A percentile compares a stretch with the other conserved stretches of the same genome.
Evolutionary conservation across 1,140 invertebrate species (phyloP).

Genomic region (Lordiphosa collinella): DNA sequence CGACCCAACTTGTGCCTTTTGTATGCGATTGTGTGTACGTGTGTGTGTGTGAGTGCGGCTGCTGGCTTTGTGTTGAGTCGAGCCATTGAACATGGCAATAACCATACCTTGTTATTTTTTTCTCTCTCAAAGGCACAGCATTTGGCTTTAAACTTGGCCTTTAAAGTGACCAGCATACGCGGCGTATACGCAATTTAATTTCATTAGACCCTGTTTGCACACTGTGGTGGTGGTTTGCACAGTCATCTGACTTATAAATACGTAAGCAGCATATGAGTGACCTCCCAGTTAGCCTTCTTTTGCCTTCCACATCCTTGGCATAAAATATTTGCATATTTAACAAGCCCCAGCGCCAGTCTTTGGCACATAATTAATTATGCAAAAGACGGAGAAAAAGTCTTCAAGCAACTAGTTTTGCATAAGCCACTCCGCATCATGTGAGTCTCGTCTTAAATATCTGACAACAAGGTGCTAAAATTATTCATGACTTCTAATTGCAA

Average conservation of each 20-base stretch:
- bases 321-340: slow-evolving; percentile 71
- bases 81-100: slow-evolving; percentile 57
- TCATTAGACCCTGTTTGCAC: slow-evolving; percentile 14
- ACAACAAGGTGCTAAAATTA: slow-evolving; percentile 74
- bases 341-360: slow-evolving; percentile 52
- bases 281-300: slow-evolving; percentile 19
- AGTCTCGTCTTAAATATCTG: slow-evolving; percentile 59
- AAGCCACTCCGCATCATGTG: slow-evolving; percentile 44
- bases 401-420: slow-evolving; percentile 54
- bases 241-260: slow-evolving; percentile 20
- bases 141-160: slow-evolving; percentile 15
- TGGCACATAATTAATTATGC: slow-evolving; percentile 76
- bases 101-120: slow-evolving; percentile 1
- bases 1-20: slow-evolving; percentile 15
- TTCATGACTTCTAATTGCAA: slow-evolving; percentile 73
- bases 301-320: slow-evolving; percentile 28
- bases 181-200: slow-evolving; percentile 40
- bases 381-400: slow-evolving; percentile 49
- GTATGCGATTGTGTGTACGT: slow-evolving; percentile 2
- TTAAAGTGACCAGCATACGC: slow-evolving; percentile 17
- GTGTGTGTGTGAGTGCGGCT: slow-evolving; percentile 11
- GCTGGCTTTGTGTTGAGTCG: slow-evolving; percentile 16
- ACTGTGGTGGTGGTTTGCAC: background rate
- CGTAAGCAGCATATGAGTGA: slow-evolving; percentile 28
- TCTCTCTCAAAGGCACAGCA: slow-evolving; percentile 1